Conservation (phyloP, 2,113 vertebrate genomes). For the Pionites leucogaster region DNA sequence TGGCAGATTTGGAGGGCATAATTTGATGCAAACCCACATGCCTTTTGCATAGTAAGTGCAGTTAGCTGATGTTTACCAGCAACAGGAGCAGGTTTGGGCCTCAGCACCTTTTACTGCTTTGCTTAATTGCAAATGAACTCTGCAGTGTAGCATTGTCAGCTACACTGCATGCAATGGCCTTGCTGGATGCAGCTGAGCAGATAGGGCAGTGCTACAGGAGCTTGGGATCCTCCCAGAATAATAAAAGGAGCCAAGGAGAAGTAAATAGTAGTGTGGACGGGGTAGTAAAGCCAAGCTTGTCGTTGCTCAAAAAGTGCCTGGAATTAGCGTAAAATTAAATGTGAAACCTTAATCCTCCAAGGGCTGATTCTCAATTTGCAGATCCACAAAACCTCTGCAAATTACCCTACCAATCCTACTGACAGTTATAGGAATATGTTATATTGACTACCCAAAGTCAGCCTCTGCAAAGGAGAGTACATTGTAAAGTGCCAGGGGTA, state of each 20-base stretch:
- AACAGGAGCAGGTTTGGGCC: neutral
- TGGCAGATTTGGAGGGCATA: neutral
- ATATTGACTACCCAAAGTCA: conserved; percentile 49
- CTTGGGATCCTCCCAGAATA: conserved; percentile 9
- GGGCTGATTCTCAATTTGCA: conserved; percentile 59
- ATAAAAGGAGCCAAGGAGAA: conserved; percentile 22
- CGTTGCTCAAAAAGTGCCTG: conserved; percentile 31
- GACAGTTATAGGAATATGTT: conserved; percentile 56
- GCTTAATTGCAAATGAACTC: neutral
- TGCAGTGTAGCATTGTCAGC: neutral
- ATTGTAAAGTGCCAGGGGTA: neutral
- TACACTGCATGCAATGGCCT: neutral
- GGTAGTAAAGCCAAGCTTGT: conserved; percentile 53
- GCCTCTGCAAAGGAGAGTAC: neutral
- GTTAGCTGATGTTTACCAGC: fast-evolving
- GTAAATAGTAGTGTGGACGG: conserved; percentile 25
- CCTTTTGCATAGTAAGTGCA: neutral
- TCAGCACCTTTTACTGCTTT: fast-evolving
- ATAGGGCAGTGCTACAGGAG: neutral
- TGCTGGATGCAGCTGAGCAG: neutral
- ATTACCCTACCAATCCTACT: conserved; percentile 53
- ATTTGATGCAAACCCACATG: fast-evolving
- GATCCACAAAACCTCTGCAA: conserved; percentile 61
- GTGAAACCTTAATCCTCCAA: conserved; percentile 58
- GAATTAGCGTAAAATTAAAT: conserved; percentile 67